Evolutionary conservation across 2,113 vertebrate species (phyloP), one percentile per base, ranked within the genome.

Genomic region (Rafetus swinhoei): DNA sequence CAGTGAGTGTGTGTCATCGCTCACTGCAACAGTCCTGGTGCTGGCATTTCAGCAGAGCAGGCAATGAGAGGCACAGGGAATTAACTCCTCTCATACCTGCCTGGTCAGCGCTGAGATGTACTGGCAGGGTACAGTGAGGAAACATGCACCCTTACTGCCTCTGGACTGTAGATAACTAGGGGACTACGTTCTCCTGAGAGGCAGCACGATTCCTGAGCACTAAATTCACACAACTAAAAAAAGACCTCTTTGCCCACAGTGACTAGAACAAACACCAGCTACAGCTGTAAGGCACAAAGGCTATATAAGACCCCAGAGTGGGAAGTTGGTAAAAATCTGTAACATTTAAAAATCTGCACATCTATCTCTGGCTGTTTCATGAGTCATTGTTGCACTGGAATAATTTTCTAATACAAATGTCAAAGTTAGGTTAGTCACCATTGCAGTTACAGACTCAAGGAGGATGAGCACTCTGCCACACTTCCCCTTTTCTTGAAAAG

Each of bases 271-370:
- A 19, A 39, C 1, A 3, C 52, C 16, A 85, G 77, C 77, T 82
- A 62, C 86, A 88, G 32, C n/a, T 12, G 88, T 2, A 24, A 27
- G 55, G 55, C 81, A 93, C 93, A 95, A 88, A 92, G 81, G 8
- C 84, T 82, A 59, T 29, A 45, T 45, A 45, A 45, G 45, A 45
- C 45, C 45, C 54, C 55, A 29, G 84, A 83, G 76, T 4, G 55
- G 54, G 84, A 81, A 16, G 35, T 4, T 24, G 35, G 59, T 62
- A 82, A 94, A 74, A 82, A 91, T 55, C 16, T 81, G 88, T 65
- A 6, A 86, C 92, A 90, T 62, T 5, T 59, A 79, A 25, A 54
- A n/a, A n/a, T n/a, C n/a, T n/a, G 74, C 74, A 25, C 45, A 14
- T 50, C 11, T 87, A 2, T 45, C 89, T 14, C 6, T 86, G 55